Conservation (phyloP, 1,140 invertebrate species). For the Drosophila erecta region DNA sequence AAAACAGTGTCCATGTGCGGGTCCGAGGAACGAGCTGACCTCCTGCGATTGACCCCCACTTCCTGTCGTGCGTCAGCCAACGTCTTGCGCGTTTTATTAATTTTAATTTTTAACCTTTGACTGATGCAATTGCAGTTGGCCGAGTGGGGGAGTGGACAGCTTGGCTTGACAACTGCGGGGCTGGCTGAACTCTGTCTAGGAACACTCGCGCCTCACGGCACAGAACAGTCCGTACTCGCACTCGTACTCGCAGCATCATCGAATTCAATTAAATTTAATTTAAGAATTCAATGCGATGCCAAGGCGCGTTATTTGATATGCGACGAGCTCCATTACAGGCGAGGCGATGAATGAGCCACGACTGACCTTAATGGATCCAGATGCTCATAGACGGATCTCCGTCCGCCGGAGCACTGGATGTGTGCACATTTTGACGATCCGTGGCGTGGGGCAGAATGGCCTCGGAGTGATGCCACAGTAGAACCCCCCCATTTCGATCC, state of each 20-base stretch:
- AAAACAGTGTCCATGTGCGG: slow-evolving; percentile 28
- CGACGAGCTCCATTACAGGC: slow-evolving; percentile 50
- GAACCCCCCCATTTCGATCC: neutral
- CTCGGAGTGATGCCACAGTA: slow-evolving; percentile 22
- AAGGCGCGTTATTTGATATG: slow-evolving; percentile 57
- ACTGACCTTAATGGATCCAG: slow-evolving; percentile 72
- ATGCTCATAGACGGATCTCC: slow-evolving; percentile 34
- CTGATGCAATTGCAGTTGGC: slow-evolving; percentile 49
- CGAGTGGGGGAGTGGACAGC: slow-evolving; percentile 25
- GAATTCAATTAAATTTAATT: slow-evolving; percentile 85
- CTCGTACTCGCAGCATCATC: slow-evolving; percentile 51
- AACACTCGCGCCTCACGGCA: slow-evolving; percentile 16
- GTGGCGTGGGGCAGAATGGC: slow-evolving; percentile 39
- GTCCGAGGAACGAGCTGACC: slow-evolving; percentile 44
- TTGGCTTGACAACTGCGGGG: slow-evolving; percentile 21
- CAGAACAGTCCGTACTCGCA: slow-evolving; percentile 32
- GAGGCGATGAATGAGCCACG: slow-evolving; percentile 64
- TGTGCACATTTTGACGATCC: slow-evolving; percentile 39
- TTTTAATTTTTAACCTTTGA: slow-evolving; percentile 81
- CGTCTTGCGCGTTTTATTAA: slow-evolving; percentile 59
- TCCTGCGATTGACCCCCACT: slow-evolving; percentile 64
- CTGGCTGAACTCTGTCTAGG: slow-evolving; percentile 44
- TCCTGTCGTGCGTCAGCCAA: slow-evolving; percentile 65
- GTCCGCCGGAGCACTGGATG: neutral
- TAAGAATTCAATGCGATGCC: slow-evolving; percentile 76